Base-by-base conservation (phyloP, 2,888 invertebrate genomes). In the Chrysolina oricalcia region DNA sequence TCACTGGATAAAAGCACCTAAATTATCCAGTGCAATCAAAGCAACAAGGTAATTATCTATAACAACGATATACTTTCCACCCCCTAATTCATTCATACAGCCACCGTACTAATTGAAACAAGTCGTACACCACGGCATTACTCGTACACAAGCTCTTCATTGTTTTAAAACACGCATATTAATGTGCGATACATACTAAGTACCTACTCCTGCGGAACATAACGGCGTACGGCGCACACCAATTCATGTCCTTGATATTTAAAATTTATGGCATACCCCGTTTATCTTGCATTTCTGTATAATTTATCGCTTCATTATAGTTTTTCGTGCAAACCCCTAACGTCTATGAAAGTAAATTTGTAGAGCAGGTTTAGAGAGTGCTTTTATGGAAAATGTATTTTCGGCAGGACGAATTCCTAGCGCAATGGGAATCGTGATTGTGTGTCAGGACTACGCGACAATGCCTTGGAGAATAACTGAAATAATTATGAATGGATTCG, bases 241-340 rank as follows among this genome's bases (percentile, higher is more conserved):
- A 71, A 73, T 77, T 71, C 73, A 65, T 64, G 75, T 72, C 73
- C 73, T 75, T 75, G 73, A 77, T 75, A 75, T 70, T 69, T 74
- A 70, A 63, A 77, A 77, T 77, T 77, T 77, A 77, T 71, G 71
- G 67, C 68, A 67, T 46, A 73, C 69, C 67, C 43, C 63, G 70
- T 76, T 77, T 77, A 77, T 77, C 77, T 77, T 72, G 71, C 75
- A 73, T 71, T 68, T 53, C 62, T 71, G 65, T 73, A 72, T 77
- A 73, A 77, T 77, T 77, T 77, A 77, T 75, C 72, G 75, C 77
- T 77, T 77, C 73, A 77, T 77, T 77, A 75, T 69, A 73, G 73
- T 76, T 76, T 73, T 76, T 76, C 76, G 76, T 70, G 76, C 73
- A 63, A 53, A 53, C 65, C 41, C 65, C 43, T 69, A 50, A 27